phyloP scores from a whole-genome alignment of 2,113 vertebrate genomes.

The Jaculus jaculus region DNA sequence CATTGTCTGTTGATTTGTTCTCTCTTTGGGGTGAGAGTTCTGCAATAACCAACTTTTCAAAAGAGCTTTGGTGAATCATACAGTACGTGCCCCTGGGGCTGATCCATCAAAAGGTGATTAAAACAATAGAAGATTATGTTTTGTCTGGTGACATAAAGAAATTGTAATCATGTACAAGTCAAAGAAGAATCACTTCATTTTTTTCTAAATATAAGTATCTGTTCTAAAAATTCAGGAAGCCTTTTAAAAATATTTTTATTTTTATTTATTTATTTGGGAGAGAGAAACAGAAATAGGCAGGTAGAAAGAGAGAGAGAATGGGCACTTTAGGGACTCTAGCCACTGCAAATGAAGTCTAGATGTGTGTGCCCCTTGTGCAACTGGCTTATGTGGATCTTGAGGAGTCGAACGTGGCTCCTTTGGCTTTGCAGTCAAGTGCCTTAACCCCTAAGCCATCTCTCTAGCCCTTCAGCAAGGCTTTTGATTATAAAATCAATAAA shows the following conservation, averaged over 20 bases:
- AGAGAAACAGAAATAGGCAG: too few relatives aligned
- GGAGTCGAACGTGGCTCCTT: too few relatives aligned
- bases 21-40: neutral
- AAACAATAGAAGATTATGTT: neutral
- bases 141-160: neutral
- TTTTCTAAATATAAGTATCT: neutral
- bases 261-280: too few relatives aligned
- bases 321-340: too few relatives aligned
- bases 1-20: neutral
- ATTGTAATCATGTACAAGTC: neutral
- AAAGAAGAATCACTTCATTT: neutral
- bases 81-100: neutral
- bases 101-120: neutral
- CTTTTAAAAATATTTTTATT: too few relatives aligned
- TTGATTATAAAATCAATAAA: conserved; percentile 53
- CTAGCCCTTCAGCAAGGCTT: too few relatives aligned
- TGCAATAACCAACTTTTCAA: neutral
- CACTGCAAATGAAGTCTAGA: too few relatives aligned
- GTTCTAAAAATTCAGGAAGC: conserved; percentile 23
- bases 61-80: neutral
- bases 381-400: too few relatives aligned
- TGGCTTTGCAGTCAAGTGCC: too few relatives aligned
- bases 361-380: too few relatives aligned
- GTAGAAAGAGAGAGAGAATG: too few relatives aligned
- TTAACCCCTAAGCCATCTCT: too few relatives aligned